Evolutionary conservation across 2,113 vertebrate species (phyloP).

Genomic region (Aegotheles bennettii): DNA sequence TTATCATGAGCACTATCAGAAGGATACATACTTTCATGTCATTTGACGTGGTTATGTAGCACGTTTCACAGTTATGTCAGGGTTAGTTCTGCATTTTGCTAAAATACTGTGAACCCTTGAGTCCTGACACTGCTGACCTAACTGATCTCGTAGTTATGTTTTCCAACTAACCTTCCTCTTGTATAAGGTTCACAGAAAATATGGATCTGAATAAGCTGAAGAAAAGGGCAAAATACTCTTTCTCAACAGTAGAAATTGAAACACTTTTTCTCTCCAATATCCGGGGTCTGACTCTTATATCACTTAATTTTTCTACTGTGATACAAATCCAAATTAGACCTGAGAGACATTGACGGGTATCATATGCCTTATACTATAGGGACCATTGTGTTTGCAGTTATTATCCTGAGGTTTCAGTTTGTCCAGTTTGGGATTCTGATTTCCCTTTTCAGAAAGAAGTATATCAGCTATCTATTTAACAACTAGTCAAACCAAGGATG

Average conservation of each 20-base stretch:
- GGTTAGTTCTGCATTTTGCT: not conserved
- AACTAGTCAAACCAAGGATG: not conserved
- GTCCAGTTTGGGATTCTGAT: not conserved
- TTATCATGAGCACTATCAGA: not conserved
- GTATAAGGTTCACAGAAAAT: not conserved
- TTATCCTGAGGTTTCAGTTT: not conserved
- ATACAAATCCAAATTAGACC: not conserved
- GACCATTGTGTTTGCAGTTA: not conserved
- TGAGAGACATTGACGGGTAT: not conserved
- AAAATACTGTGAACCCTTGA: not conserved
- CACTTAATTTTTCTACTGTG: not conserved
- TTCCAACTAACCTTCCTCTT: not conserved
- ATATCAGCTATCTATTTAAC: not conserved
- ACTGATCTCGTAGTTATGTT: not conserved
- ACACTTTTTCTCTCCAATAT: not conserved
- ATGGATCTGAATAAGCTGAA: not conserved
- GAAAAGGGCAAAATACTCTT: not conserved
- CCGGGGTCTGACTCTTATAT: not conserved
- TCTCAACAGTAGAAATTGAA: not conserved
- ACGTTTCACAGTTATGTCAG: not conserved
- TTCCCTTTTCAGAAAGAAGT: not conserved
- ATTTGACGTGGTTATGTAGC: not conserved
- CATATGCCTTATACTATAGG: not conserved
- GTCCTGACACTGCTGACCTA: not conserved
- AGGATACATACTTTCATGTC: fast-evolving